Conservation (phyloP, 2,888 invertebrate genomes). For the Drosophila mulleri region DNA sequence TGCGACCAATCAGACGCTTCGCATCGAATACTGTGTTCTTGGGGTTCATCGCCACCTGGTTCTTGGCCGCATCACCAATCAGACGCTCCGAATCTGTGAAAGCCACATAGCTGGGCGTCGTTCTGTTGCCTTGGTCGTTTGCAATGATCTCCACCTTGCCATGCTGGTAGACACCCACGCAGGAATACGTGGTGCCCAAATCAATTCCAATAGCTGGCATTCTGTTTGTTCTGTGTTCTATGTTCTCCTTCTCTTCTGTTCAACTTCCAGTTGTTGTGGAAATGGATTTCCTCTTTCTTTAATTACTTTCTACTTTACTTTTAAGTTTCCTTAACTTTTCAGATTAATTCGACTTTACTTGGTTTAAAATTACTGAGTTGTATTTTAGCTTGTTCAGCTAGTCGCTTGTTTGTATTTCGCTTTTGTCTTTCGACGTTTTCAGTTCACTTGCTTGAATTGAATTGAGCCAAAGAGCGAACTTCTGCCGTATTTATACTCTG, state of each 20-base stretch:
- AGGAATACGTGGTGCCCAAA: slow-evolving; percentile 88
- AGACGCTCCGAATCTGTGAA: slow-evolving; percentile 93
- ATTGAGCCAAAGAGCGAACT: slow-evolving; percentile 49
- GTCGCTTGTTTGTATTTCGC: slow-evolving; percentile 37
- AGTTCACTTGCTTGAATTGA: slow-evolving; percentile 64
- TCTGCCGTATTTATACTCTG: slow-evolving; percentile 61
- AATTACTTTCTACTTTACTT: background rate
- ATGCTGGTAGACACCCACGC: slow-evolving; percentile 92
- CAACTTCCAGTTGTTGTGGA: background rate
- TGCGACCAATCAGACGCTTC: slow-evolving; percentile 96
- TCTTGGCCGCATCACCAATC: slow-evolving; percentile 91
- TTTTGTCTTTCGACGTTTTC: slow-evolving; percentile 42
- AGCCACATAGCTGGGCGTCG: slow-evolving; percentile 87
- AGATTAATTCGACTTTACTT: slow-evolving; percentile 6
- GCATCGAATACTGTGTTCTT: slow-evolving; percentile 97
- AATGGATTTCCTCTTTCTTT: background rate
- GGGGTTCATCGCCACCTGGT: slow-evolving; percentile 95
- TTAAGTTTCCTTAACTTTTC: background rate
- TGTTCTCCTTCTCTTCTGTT: background rate
- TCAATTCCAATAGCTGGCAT: slow-evolving; percentile 88
- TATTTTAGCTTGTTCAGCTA: slow-evolving; percentile 55
- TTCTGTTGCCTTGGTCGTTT: slow-evolving; percentile 90
- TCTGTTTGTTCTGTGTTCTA: slow-evolving; percentile 39
- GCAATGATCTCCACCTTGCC: slow-evolving; percentile 94
- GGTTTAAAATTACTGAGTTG: slow-evolving; percentile 10